A percentile compares a stretch with the other conserved stretches of the same genome.
Evolutionary conservation across 2,797 vertebrate species (phyloP).

Genomic region (Eremophila alpestris): DNA sequence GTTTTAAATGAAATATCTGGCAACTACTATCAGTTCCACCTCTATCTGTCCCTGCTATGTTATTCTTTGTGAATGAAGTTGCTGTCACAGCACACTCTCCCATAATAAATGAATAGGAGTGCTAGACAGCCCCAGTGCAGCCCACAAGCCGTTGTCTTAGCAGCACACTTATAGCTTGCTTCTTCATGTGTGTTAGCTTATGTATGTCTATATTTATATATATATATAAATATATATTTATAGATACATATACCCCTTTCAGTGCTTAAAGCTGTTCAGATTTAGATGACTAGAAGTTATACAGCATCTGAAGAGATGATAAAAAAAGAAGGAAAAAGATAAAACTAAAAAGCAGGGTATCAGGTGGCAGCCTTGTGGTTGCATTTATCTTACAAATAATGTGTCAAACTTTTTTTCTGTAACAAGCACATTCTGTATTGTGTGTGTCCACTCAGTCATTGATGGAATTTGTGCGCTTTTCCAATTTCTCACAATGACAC

Average conservation of each 20-base stretch:
- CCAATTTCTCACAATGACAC: constrained; percentile 45
- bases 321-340: background rate
- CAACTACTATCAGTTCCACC: background rate
- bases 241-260: background rate
- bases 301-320: background rate
- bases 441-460: constrained; percentile 44
- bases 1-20: background rate
- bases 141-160: background rate
- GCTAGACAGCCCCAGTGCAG: background rate
- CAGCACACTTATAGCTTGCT: background rate
- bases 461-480: constrained; percentile 52
- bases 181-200: background rate
- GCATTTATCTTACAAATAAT: constrained; percentile 39
- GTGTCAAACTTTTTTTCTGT: constrained; percentile 31
- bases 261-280: background rate
- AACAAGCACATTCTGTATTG: constrained; percentile 12
- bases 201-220: background rate
- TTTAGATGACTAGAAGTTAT: background rate
- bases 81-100: background rate
- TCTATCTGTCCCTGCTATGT: background rate
- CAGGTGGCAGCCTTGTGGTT: constrained; percentile 11
- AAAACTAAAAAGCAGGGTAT: background rate
- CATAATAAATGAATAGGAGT: background rate
- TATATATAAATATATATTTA: background rate
- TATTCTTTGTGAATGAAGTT: background rate